Evolutionary conservation across 2,888 invertebrate genomes (phyloP), one percentile per base, ranked within the genome.

Genomic region (Eupithecia pulchellata): DNA sequence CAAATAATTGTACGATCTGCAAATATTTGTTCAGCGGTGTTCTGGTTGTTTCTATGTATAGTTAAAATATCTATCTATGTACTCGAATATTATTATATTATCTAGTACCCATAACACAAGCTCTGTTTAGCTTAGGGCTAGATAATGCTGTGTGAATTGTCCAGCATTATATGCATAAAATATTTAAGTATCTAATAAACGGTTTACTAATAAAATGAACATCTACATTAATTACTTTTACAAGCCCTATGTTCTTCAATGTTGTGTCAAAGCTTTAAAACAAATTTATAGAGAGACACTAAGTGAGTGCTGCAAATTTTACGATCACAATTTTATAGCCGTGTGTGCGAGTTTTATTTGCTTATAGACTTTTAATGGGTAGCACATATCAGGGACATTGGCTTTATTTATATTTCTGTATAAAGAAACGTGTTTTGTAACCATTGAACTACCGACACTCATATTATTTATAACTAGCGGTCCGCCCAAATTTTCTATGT

Each of bases 321-420:
- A 92, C 87, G 90, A 87, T 83, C 84, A 76, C 78, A 78, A 80
- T 79, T 91, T 92, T 90, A 91, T 87, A 82, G 82, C 82, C 79
- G 77, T 83, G 83, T 86, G 88, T 88, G 86, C 78, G 87, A 88
- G 86, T 91, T 92, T 91, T 90, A 92, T 92, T 90, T 88, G 85
- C 86, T 86, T 89, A 88, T 85, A 88, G 86, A 86, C 88, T 82
- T 91, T 91, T 91, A 92, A 92, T 90, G 86, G 89, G 80, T 60
- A 84, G 84, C 87, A 85, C 80, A 83, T 86, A 90, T 87, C 86
- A 88, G 57, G 66, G 83, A 84, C 82, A 86, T 66, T 63, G 62
- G 62, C 36, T 68, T 57, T 61, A 61, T 61, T 61, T 61, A 61
- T 25, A 61, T n/a, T n/a, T n/a, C 25, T 77, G 78, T 78, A 79